phyloP scores from a whole-genome alignment of 2,113 vertebrate genomes.

The Mustelus asterias region DNA sequence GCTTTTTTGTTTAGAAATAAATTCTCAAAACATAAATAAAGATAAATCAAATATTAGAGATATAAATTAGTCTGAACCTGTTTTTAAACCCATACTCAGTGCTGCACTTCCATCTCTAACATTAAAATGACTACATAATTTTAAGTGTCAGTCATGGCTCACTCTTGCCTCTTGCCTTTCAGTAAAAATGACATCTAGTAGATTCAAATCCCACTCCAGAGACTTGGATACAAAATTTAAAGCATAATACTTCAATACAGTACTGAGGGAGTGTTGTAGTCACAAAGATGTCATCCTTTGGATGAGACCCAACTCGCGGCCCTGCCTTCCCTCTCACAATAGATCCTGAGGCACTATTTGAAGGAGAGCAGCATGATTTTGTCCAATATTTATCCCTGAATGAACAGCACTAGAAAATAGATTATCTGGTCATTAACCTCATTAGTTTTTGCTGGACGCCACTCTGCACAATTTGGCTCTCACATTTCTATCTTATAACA shows the following conservation, averaged over 20 bases:
- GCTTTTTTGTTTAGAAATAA: neutral
- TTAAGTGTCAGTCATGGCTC: neutral
- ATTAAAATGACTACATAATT: neutral
- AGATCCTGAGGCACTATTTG: neutral
- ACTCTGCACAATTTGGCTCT: neutral
- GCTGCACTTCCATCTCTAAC: neutral
- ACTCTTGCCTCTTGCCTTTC: neutral
- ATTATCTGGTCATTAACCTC: neutral
- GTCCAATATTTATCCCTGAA: neutral
- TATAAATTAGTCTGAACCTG: neutral
- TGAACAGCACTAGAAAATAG: neutral
- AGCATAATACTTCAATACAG: neutral
- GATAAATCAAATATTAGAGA: neutral
- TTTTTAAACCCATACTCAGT: neutral
- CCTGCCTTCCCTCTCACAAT: neutral
- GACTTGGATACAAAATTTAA: neutral
- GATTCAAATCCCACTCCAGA: neutral
- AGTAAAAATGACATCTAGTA: neutral
- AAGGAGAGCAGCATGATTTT: neutral
- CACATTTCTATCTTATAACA: neutral
- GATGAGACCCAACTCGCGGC: neutral
- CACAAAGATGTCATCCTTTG: neutral
- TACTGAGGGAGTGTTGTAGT: neutral
- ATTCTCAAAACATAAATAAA: neutral
- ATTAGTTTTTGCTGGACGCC: neutral